These are phyloP conservation scores for Sweltsa coloradensis DNA, from an alignment of 1,140 invertebrate species.

Conservation along the genomic window DNA sequence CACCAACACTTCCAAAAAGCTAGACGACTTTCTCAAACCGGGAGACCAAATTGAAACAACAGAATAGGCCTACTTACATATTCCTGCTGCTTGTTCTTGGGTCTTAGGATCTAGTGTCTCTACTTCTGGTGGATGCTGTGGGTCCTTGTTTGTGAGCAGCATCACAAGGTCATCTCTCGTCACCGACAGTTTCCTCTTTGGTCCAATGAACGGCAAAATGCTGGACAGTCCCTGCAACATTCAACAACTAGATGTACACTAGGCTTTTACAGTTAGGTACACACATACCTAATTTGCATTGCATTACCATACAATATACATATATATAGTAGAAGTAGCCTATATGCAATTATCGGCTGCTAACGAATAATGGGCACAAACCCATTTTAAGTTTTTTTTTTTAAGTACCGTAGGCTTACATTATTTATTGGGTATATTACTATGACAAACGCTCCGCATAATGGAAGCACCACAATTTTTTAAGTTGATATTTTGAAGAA, in stretches of 20 bases:
- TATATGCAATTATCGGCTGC: neutral
- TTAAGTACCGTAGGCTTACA: neutral
- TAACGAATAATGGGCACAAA: neutral
- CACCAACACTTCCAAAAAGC: neutral
- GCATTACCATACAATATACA: neutral
- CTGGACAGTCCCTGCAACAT: slow-evolving; percentile 47
- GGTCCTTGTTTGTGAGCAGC: slow-evolving; percentile 63
- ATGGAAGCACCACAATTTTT: no score
- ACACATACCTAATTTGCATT: neutral
- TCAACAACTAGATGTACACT: neutral
- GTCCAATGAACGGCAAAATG: slow-evolving; percentile 49
- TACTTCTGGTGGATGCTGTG: slow-evolving; percentile 56
- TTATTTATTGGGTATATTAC: no score
- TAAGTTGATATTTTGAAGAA: no score
- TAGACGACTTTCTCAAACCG: neutral
- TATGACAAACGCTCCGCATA: no score
- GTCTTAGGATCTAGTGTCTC: slow-evolving; percentile 44
- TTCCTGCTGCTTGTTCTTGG: slow-evolving; percentile 40
- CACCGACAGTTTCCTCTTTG: slow-evolving; percentile 47
- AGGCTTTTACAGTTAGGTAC: neutral
- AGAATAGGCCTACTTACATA: slow-evolving; percentile 37
- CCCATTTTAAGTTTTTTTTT: neutral
- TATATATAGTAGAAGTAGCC: neutral
- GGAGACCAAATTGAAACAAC: neutral
- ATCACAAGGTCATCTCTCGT: slow-evolving; percentile 63